Evolutionary conservation across 2,113 vertebrate genomes (phyloP), one percentile per base, ranked within the genome.

Genomic region (Tyrannus savana): DNA sequence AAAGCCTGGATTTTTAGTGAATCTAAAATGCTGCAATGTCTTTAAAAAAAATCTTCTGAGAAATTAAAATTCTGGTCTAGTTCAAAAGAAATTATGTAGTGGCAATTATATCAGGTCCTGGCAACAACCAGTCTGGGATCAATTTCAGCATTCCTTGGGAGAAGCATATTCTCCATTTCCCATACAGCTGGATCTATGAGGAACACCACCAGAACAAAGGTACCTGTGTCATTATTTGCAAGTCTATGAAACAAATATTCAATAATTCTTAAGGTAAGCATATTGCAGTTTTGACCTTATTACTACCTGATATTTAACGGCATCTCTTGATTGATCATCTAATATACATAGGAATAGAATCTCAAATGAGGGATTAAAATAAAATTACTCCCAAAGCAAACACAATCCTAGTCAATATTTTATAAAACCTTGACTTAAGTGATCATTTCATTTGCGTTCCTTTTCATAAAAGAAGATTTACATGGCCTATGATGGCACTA

Each of bases 401-500:
- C 47, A 95, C 91, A 97, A 97, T 95, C 82, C 93, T 86, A 94
- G 86, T 74, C 91, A 97, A 97, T 96, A 96, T 95, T 97, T 98
- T 95, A 97, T 97, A 97, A 97, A 97, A 89, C 73, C 88, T 96
- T 94, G 81, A 97, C 87, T 97, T 89, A 91, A 47, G 46, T 93
- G 80, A 96, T 96, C 64, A 97, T 97, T 97, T 97, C 62, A 53
- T 95, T 93, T 97, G 92, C 12, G 41, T 94, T 95, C 83, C 63
- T 97, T 97, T 97, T 97, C 96, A 97, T 97, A 96, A 97, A 97
- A 93, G 86, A 97, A 98, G 97, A 98, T 98, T 98, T 97, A 97
- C 59, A 72, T 0, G 2, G 90, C 49, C 83, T 97, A 7, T 84
- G 93, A 96, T 90, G 73, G 90, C 85, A 97, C 83, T 97, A 97